A percentile compares a stretch with the other conserved stretches of the same genome.
These are phyloP conservation scores for Heteropelma amictum DNA, from an alignment of 2,888 invertebrate genomes.

Conservation along the genomic window DNA sequence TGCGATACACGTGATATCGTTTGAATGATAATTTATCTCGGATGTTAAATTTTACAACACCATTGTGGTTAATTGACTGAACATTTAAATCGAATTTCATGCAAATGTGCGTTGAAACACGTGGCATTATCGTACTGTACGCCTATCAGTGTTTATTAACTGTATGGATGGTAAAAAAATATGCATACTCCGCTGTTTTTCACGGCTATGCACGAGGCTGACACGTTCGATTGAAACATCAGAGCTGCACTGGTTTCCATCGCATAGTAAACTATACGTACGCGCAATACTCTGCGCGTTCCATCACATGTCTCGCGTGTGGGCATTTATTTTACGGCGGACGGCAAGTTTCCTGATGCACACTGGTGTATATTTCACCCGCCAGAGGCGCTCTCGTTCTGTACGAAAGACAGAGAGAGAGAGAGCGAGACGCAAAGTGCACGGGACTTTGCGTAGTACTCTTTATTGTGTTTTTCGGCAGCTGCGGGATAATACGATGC, in stretches of 20 bases:
- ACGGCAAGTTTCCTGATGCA: conserved; percentile 37
- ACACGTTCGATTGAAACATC: conserved; percentile 9
- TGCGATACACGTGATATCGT: no score
- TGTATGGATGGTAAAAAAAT: not conserved
- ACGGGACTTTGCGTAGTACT: not conserved
- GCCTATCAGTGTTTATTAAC: not conserved
- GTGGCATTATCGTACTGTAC: not conserved
- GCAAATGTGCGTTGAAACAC: not conserved
- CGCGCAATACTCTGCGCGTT: conserved; percentile 19
- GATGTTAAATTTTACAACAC: no score
- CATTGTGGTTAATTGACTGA: no score
- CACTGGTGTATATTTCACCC: not conserved
- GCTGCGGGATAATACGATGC: conserved; percentile 20
- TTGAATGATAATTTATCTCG: no score
- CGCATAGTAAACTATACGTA: no score
- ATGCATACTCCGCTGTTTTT: not conserved
- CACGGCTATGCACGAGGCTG: not conserved
- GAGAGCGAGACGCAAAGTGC: conserved; percentile 12
- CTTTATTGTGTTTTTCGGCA: conserved; percentile 34
- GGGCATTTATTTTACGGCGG: conserved; percentile 1
- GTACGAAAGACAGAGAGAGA: conserved; percentile 6
- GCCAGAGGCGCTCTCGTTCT: conserved; percentile 9
- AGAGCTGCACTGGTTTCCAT: not conserved
- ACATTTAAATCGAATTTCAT: no score
- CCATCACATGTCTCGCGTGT: conserved; percentile 17